A percentile compares a stretch with the other conserved stretches of the same genome.
These are phyloP conservation scores for Aphidoletes aphidimyza DNA, from an alignment of 2,888 invertebrate genomes.

Conservation along the genomic window DNA sequence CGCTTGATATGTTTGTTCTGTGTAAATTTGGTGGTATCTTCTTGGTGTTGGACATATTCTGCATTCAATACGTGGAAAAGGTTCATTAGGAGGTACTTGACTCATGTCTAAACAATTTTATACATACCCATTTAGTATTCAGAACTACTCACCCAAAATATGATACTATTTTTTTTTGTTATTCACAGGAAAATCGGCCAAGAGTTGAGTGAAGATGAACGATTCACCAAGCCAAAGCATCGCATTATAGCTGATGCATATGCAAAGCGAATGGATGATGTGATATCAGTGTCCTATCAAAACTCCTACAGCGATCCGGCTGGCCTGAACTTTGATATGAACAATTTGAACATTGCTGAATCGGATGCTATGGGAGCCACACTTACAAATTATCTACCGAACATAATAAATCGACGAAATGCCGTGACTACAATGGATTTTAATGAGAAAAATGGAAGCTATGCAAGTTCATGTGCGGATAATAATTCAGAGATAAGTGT, in stretches of 20 bases:
- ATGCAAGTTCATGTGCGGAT: constrained; percentile 70
- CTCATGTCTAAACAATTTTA: no score
- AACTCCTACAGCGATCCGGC: constrained; percentile 92
- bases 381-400: constrained; percentile 91
- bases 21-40: constrained; percentile 87
- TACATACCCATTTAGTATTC: no score
- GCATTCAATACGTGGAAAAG: constrained; percentile 87
- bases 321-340: constrained; percentile 76
- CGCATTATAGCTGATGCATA: constrained; percentile 92
- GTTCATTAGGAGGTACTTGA: constrained; percentile 85
- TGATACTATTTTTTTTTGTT: no score
- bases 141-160: no score
- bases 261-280: constrained; percentile 85
- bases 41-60: constrained; percentile 93
- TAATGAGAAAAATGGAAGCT: constrained; percentile 65
- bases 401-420: constrained; percentile 84
- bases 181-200: constrained; percentile 76
- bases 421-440: constrained; percentile 72
- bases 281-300: constrained; percentile 87
- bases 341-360: constrained; percentile 75
- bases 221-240: constrained; percentile 67
- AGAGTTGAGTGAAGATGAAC: constrained; percentile 73
- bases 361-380: constrained; percentile 89
- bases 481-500: constrained; percentile 78
- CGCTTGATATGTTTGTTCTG: constrained; percentile 86